Percentiles rank a stretch among this genome's conserved stretches.
Evolutionary conservation across 1,140 invertebrate species (phyloP).

Genomic region (Scaptomyza pallida): DNA sequence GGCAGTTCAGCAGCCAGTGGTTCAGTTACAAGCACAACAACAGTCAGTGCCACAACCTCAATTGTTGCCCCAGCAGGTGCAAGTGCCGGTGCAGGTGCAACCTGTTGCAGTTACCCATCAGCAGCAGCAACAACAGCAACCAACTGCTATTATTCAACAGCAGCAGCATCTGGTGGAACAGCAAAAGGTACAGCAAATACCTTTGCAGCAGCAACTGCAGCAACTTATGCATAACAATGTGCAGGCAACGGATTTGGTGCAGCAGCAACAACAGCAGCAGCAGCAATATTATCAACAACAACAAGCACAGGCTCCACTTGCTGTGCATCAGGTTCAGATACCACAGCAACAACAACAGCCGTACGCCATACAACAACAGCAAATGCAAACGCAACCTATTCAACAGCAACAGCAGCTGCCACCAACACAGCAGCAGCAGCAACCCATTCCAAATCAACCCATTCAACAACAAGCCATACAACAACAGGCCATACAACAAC

Average conservation of each 20-base stretch:
- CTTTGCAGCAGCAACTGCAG: conserved; percentile 73
- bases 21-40: conserved; percentile 48
- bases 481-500: conserved; percentile 8
- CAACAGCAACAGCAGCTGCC: conserved; percentile 46
- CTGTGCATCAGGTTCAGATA: conserved; percentile 39
- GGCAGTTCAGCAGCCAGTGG: conserved; percentile 34
- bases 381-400: conserved; percentile 32
- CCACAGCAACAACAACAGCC: conserved; percentile 43
- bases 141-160: conserved; percentile 84
- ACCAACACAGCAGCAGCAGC: conserved; percentile 42
- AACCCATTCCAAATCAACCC: conserved; percentile 36
- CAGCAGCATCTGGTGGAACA: conserved; percentile 74
- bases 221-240: conserved; percentile 68
- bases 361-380: conserved; percentile 20
- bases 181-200: conserved; percentile 82
- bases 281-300: conserved; percentile 50
- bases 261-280: conserved; percentile 68
- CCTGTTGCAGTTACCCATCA: conserved; percentile 30
- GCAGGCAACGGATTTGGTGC: conserved; percentile 49
- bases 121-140: conserved; percentile 33
- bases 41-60: conserved; percentile 29
- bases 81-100: conserved; percentile 52
- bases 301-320: conserved; percentile 48
- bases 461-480: conserved; percentile 26
- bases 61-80: conserved; percentile 52